These are phyloP conservation scores for Didymodactylos carnosus DNA, from an alignment of 2,888 invertebrate species.

Conservation along the genomic window DNA sequence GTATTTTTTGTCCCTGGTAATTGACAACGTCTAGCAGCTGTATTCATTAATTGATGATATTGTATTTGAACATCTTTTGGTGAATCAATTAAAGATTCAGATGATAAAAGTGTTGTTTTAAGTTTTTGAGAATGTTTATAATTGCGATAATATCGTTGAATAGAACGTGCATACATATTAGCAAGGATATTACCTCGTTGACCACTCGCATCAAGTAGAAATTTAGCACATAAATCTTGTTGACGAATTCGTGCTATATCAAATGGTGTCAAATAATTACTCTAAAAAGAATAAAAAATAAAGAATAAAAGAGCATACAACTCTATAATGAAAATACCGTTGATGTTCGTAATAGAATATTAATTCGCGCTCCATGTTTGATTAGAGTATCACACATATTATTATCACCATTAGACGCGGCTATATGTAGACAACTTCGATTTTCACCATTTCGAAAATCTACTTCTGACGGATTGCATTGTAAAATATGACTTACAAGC, in stretches of 20 bases:
- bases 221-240: not conserved
- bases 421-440: slow-evolving; percentile 72
- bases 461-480: slow-evolving; percentile 48
- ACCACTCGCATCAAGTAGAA: not conserved
- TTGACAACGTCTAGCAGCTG: too few relatives aligned
- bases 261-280: slow-evolving; percentile 64
- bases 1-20: too few relatives aligned
- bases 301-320: not conserved
- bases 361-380: slow-evolving; percentile 13
- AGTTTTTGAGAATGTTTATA: too few relatives aligned
- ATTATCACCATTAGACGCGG: slow-evolving; percentile 73
- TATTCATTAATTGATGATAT: too few relatives aligned
- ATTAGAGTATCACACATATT: slow-evolving; percentile 62
- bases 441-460: slow-evolving; percentile 73
- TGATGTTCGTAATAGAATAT: slow-evolving; percentile 23
- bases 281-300: too few relatives aligned
- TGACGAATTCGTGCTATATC: slow-evolving; percentile 49
- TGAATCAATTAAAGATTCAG: too few relatives aligned
- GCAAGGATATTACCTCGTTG: not conserved
- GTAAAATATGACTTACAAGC: not conserved
- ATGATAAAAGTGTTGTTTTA: too few relatives aligned
- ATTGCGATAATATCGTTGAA: not conserved
- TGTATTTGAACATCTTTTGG: too few relatives aligned
- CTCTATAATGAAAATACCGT: not conserved
- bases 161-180: not conserved